Conservation (phyloP, 2,888 invertebrate species). For the Cantharis lateralis region DNA sequence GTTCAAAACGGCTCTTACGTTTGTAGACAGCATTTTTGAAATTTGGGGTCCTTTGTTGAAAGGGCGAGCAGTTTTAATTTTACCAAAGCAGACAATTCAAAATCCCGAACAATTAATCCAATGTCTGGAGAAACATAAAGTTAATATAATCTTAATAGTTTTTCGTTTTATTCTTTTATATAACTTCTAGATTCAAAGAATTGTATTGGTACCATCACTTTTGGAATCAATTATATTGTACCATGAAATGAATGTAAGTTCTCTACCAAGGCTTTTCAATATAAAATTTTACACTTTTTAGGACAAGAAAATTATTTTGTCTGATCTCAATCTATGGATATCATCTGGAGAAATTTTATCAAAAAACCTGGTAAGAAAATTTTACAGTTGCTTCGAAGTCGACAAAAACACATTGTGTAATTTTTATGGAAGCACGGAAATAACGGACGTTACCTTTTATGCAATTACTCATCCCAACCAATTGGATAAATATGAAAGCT, state of each 20-base stretch:
- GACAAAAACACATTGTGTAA: conserved; percentile 73
- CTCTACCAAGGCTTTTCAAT: neutral
- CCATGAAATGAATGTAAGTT: conserved; percentile 62
- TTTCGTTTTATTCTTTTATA: neutral
- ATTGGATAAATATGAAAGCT: conserved; percentile 66
- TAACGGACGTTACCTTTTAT: conserved; percentile 87
- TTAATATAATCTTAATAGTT: too few relatives aligned
- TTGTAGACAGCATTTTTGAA: conserved; percentile 80
- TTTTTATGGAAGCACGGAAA: conserved; percentile 91
- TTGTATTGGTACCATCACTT: conserved; percentile 84
- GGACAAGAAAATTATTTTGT: conserved; percentile 59
- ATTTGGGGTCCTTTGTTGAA: conserved; percentile 78
- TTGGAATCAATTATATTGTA: conserved; percentile 80
- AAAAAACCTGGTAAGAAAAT: conserved; percentile 72
- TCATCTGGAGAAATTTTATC: conserved; percentile 85
- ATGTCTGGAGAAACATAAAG: neutral
- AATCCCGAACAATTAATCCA: conserved; percentile 69
- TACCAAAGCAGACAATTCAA: conserved; percentile 69
- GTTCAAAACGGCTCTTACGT: conserved; percentile 84
- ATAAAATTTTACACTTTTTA: neutral
- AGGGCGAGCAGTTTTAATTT: conserved; percentile 67
- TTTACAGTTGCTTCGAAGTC: conserved; percentile 73
- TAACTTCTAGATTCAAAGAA: conserved; percentile 67
- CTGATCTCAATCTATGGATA: conserved; percentile 76
- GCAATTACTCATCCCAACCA: conserved; percentile 66